phyloP scores from a whole-genome alignment of 1,140 invertebrate species.

The Lepidostoma basale region DNA sequence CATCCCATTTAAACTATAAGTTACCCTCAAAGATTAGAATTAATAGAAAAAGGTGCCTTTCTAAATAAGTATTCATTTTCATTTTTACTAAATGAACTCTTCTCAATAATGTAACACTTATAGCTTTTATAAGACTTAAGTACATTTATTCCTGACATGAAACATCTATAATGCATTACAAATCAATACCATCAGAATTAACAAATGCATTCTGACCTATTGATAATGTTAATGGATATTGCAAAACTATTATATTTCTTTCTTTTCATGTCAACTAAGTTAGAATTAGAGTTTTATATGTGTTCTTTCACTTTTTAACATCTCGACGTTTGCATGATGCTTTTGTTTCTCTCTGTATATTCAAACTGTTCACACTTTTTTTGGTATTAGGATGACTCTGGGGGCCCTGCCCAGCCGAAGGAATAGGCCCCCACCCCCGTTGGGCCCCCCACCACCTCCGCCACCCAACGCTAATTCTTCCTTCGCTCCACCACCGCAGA shows the following conservation, averaged over 20 bases:
- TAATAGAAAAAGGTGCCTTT: not conserved
- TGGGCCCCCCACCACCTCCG: constrained; percentile 8
- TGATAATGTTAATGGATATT: too few species aligned
- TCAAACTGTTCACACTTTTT: not conserved
- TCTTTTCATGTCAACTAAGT: too few species aligned
- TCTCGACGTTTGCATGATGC: constrained; percentile 15
- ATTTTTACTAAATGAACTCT: not conserved
- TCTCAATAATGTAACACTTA: too few species aligned
- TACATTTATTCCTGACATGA: too few species aligned
- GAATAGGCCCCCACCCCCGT: constrained; percentile 4
- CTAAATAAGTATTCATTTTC: not conserved
- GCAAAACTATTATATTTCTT: too few species aligned
- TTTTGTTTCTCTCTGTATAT: not conserved
- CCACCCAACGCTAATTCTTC: not conserved
- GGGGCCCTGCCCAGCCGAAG: constrained; percentile 39
- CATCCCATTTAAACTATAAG: too few species aligned
- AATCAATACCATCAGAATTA: too few species aligned
- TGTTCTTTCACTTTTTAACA: not conserved
- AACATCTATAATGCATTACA: too few species aligned
- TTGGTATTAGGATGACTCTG: constrained; percentile 32
- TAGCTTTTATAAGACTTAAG: too few species aligned
- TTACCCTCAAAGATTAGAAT: not conserved
- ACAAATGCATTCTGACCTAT: too few species aligned
- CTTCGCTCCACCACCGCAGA: not conserved
- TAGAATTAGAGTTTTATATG: too few species aligned